Base-by-base conservation (phyloP, 2,888 invertebrate genomes). In the Cyrtodaria siliqua region DNA sequence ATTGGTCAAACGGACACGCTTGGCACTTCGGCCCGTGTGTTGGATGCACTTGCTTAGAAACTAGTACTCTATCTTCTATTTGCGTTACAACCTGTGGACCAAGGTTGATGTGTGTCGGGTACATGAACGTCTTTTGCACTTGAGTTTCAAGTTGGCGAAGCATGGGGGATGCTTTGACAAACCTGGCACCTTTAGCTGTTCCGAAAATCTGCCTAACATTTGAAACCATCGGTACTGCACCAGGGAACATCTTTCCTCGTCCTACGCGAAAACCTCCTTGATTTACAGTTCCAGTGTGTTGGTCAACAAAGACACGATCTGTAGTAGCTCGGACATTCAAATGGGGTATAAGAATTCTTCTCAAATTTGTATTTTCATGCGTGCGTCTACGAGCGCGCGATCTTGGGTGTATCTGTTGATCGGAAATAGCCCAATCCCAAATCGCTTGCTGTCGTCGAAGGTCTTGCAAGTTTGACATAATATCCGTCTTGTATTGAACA, bases 1-100 rank as follows among this genome's bases (percentile, higher is more conserved):
- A 81, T 50, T 69, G 66, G 53, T 77, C 81, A 69, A 76, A 81
- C 2, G 81, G 81, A 50, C 81, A 81, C 20, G 77, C 63, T 9
- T 60, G 14, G 53, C 79, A 80, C 18, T 69, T 47, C n/a, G 64
- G 68, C 4, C 4, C 12, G 12, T 12, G 33, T 14, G 72, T 72
- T 4, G 64, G 52, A 2, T 40, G 18, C 4, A 26, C 20, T 9
- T 50, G 57, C 20, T 56, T 53, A 0, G 63, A 38, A 2, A 69
- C 18, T 3, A 64, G 29, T 9, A 57, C 42, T 33, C 64, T 40
- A 20, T 68, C 59, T 6, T 60, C 26, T 8, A 59, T 70, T 26
- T 38, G 42, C 12, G 55, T 16, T 2, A 44, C 24, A 1, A 62
- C 56, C 20, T 50, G 33, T 18, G 70, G 27, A n/a, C 61, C 55